Base-by-base conservation (phyloP, 1,140 invertebrate species). In the Ganaspis sp. region DNA sequence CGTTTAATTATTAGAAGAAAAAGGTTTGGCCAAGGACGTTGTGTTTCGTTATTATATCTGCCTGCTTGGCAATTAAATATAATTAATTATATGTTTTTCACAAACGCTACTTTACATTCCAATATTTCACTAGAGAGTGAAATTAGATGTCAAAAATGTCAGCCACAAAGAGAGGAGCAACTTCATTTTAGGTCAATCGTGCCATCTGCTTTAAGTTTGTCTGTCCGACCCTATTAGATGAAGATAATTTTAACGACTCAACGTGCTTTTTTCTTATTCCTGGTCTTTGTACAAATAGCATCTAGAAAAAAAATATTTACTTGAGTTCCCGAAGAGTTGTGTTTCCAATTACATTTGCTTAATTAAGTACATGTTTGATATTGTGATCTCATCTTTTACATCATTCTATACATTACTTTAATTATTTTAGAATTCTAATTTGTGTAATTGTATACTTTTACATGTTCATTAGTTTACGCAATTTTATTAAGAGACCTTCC, bases 231-330 rank as follows among this genome's bases (percentile, higher is more conserved):
- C 58, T 29, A 64, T 64, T 64, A 64, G 23, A 64, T 64, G 58
- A 64, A 64, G 58, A 64, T 64, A 64, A 64, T 64, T 29, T 64
- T 64, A 29, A 64, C 58, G 58, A 64, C 58, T 29, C 58, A 29
- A 29, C 23, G 58, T 29, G 58, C 54, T 21, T 29, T 64, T 34
- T 64, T 29, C 58, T 26, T 29, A 5, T 64, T 64, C 58, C 58
- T 34, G 23, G 12, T 29, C 29, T 21, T 29, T 21, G 45, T 17
- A n/a, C 45, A 49, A 49, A 49, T 49, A 49, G 45, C 15, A 34
- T 34, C 29, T n/a, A 17, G 12, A 49, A 49, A 49, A 45, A 45
- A 49, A 17, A n/a, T 49, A n/a, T 49, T 49, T 49, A 49, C 17
- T 49, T n/a, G 6, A n/a, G 15, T 49, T 49, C 6, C 15, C n/a